phyloP scores from a whole-genome alignment of 2,888 invertebrate genomes.

The Xylota segnis region DNA sequence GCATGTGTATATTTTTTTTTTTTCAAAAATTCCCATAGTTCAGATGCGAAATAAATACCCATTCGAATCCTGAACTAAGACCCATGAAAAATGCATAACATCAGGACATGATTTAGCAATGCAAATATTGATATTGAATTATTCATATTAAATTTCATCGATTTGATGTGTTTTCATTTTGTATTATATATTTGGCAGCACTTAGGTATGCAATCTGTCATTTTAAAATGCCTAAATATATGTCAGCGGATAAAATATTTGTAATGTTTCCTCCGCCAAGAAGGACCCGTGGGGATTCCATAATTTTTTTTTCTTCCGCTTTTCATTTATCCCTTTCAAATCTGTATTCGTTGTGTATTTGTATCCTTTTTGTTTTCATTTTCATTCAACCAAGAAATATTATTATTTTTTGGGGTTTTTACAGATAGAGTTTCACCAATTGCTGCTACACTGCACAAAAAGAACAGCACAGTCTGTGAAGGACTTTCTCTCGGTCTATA shows the following conservation, averaged over 20 bases:
- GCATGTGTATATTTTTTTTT: background rate
- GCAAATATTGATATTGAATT: slow-evolving; percentile 72
- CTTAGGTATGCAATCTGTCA: slow-evolving; percentile 64
- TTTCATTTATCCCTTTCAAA: slow-evolving; percentile 14
- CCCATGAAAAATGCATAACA: slow-evolving; percentile 34
- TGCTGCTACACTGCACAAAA: slow-evolving; percentile 44
- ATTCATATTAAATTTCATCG: slow-evolving; percentile 64
- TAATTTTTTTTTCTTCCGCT: slow-evolving; percentile 16
- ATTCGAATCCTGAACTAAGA: slow-evolving; percentile 8
- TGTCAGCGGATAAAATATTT: slow-evolving; percentile 48
- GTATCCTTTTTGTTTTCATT: slow-evolving; percentile 2
- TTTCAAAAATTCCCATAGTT: background rate
- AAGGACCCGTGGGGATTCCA: slow-evolving; percentile 40
- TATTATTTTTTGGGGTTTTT: slow-evolving; percentile 6
- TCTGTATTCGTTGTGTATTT: slow-evolving; percentile 3
- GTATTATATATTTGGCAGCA: slow-evolving; percentile 51
- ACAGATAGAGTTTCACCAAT: slow-evolving; percentile 36
- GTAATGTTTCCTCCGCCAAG: slow-evolving; percentile 30
- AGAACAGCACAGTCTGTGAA: slow-evolving; percentile 46
- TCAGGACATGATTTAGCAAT: slow-evolving; percentile 53
- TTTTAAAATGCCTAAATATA: slow-evolving; percentile 51
- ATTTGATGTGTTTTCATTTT: slow-evolving; percentile 24
- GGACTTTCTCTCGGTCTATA: slow-evolving; percentile 5
- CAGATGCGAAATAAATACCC: slow-evolving; percentile 35
- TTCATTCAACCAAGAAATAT: slow-evolving; percentile 20